Base-by-base conservation (phyloP, 2,113 vertebrate genomes). In the Melanotaenia duboulayi region DNA sequence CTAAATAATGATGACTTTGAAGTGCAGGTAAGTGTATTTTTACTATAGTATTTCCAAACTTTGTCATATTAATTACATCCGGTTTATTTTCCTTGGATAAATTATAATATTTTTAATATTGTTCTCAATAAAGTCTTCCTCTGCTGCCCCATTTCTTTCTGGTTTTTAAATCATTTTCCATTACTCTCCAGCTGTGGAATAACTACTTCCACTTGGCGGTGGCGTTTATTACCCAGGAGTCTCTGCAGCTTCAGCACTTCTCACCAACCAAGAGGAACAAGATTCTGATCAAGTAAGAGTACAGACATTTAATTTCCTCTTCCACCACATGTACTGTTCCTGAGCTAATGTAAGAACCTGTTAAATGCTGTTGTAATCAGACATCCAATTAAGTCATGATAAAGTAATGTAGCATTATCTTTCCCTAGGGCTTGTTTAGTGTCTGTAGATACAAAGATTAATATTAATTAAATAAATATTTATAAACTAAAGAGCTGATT, bases 151-250 rank as follows among this genome's bases (percentile, higher is more conserved):
- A 28, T 28, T 28, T 28, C 28, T 28, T 28, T 28, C 28, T 28
- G 3, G 28, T 59, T 5, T 57, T 37, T 46, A 48, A 24, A 40
- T 64, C 63, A 49, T 56, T 70, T 14, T 74, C 50, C 40, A 19
- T 60, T 50, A 51, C 50, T n/a, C 65, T 79, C 91, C 92, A 99
- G 98, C 92, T 99, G 73, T 99, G 98, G 98, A 99, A 99, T 93
- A 99, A 99, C 93, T 99, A 99, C 88, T 99, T 99, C 92, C 96
- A 99, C 92, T 95, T 99, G 94, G 97, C 97, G 1, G 97, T 99
- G 91, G 97, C 96, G 60, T 99, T 99, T 87, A 99, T 99, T 93
- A 99, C 97, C 74, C 97, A 99, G 87, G 97, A 98, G 82, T 98
- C 97, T 68, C 92, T 99, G 88, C 98, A 99, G 90, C 95, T 99